Evolutionary conservation across 92 coral and sea anemone genomes (phyloP), one percentile per base, ranked within the genome.

Genomic region (Phenganax subtilis): DNA sequence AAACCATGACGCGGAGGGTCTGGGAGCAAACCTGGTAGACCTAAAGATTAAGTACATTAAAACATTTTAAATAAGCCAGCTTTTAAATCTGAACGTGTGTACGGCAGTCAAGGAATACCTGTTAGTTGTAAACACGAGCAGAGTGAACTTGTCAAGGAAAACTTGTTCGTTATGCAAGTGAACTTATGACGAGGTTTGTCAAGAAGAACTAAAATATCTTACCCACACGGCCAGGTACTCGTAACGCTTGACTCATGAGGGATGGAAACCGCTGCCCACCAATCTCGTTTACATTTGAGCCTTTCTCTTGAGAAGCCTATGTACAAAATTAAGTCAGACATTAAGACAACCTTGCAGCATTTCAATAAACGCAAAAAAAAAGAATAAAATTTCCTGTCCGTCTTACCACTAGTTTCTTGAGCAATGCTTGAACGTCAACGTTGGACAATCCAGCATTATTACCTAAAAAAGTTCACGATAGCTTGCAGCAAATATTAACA

Each of bases 1-100:
- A 85, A 91, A 14, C 91, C 90, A 59, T 86, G 90, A 62, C 76
- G 84, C 11, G 85, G 89, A 17, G 96, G 96, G 58, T 91, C 97
- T 54, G 84, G 90, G 2, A 37, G 47, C 47, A 37, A 37, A 8
- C 73, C 54, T 44, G 47, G 54, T n/a, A 68, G 54, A 68, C 73
- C 73, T 68, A 37, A 8, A 30, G 29, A 68, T 20, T 2, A 37
- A 37, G 47, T 37, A 37, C 47, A 37, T 37, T 5, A 37, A 37
- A 37, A 37, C 47, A 37, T 37, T 2, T 37, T 37, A 5, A 37
- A 2, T 37, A 37, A 1, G 47, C 47, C 5, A 2, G 47, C 47
- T 37, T 37, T 37, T 37, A 37, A 37, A 37, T 37, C 47, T 37
- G 47, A 2, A 37, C 47, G 0, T 37, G 47, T 37, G 47, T 37